phyloP scores from a whole-genome alignment of 2,888 invertebrate genomes.

The Melanostoma mellinum region DNA sequence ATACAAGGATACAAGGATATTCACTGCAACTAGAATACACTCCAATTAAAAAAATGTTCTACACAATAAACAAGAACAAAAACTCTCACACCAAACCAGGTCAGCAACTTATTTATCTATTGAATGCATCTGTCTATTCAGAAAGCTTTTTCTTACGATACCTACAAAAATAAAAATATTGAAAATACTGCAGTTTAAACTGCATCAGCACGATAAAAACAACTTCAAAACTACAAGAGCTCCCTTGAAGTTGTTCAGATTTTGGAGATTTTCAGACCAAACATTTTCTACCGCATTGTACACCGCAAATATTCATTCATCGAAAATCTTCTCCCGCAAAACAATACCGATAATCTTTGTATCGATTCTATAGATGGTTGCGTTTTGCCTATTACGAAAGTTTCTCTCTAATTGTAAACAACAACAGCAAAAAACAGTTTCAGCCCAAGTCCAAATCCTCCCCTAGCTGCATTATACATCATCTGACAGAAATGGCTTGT shows the following conservation, averaged over 20 bases:
- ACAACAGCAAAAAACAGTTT: not conserved
- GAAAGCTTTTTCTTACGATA: slow-evolving; percentile 5
- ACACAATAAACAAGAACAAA: slow-evolving; percentile 29
- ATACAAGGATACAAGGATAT: not conserved
- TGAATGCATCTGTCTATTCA: slow-evolving; percentile 29
- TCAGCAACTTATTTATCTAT: slow-evolving; percentile 62
- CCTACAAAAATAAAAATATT: slow-evolving; percentile 47
- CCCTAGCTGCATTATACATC: slow-evolving; percentile 51
- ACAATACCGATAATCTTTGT: slow-evolving; percentile 68
- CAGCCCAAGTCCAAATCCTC: not conserved
- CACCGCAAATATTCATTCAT: slow-evolving; percentile 69
- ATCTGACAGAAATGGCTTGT: slow-evolving; percentile 60
- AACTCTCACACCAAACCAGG: slow-evolving; percentile 48
- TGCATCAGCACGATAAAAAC: slow-evolving; percentile 47
- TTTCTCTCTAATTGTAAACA: no score
- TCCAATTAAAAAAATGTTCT: slow-evolving; percentile 36
- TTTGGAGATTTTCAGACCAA: slow-evolving; percentile 29
- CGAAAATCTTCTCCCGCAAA: slow-evolving; percentile 55
- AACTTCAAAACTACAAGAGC: slow-evolving; percentile 43
- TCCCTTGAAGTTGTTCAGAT: slow-evolving; percentile 15
- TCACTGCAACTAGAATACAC: slow-evolving; percentile 4
- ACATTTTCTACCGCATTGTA: slow-evolving; percentile 59
- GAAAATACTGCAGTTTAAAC: slow-evolving; percentile 60
- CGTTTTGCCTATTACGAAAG: slow-evolving; percentile 34
- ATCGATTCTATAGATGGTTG: slow-evolving; percentile 53